phyloP scores from a whole-genome alignment of 2,888 invertebrate genomes.

The Macrosoma leucophasiata region DNA sequence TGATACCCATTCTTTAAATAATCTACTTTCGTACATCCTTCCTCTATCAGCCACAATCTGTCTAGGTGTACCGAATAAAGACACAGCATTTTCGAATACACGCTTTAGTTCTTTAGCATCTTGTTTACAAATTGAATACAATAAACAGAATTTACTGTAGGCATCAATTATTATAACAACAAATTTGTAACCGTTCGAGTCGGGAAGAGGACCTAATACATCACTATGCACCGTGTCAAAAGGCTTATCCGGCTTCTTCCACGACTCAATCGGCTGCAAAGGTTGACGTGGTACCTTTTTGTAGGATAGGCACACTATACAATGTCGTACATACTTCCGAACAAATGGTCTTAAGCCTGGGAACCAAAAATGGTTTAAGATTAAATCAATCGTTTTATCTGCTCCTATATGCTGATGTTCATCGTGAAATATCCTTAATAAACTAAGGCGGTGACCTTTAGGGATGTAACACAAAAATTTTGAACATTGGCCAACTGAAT shows the following conservation, averaged over 20 bases:
- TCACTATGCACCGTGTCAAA: conserved; percentile 21
- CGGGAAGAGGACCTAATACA: conserved; percentile 1
- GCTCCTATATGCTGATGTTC: conserved; percentile 10
- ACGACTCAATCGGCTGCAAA: conserved; percentile 18
- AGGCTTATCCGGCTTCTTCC: conserved; percentile 20
- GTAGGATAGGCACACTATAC: conserved; percentile 7
- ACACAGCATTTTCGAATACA: conserved; percentile 5
- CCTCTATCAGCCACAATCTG: conserved; percentile 12
- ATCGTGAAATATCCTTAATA: conserved; percentile 27
- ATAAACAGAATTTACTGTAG: conserved; percentile 23
- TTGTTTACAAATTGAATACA: conserved; percentile 23
- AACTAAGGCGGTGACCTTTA: conserved; percentile 27
- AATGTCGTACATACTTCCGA: conserved; percentile 8
- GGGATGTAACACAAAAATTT: conserved; percentile 24
- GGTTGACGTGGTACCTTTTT: conserved; percentile 8
- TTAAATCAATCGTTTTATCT: conserved; percentile 10
- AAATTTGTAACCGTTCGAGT: neutral
- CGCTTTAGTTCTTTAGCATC: conserved; percentile 19
- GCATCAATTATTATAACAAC: conserved; percentile 23
- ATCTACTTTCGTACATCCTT: conserved; percentile 12
- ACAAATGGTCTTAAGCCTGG: conserved; percentile 6
- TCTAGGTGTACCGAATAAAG: conserved; percentile 15
- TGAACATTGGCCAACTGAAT: conserved; percentile 17
- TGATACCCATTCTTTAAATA: conserved; percentile 5
- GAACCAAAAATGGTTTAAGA: conserved; percentile 10